Evolutionary conservation across 2,797 vertebrate genomes (phyloP), one percentile per base, ranked within the genome.

Genomic region (Enteromius argenteus): DNA sequence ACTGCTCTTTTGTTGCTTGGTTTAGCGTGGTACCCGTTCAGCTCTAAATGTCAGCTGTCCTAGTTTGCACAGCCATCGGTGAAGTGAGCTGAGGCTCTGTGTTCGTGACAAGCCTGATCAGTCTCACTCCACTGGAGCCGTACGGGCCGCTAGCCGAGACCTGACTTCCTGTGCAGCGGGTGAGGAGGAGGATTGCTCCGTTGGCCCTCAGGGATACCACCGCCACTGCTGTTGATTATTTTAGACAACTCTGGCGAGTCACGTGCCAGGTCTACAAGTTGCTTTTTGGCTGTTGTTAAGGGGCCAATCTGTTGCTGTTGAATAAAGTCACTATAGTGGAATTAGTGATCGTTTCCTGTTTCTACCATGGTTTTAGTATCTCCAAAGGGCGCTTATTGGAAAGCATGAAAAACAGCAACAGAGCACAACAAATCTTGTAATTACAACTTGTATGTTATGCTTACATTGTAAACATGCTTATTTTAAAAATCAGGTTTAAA

Each of bases 111-210:
- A 90, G 91, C 85, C 88, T 88, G 86, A 88, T 82, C 86, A 86
- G 90, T 93, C 90, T 90, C 86, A 87, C 93, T 91, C 90, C 89
- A 89, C 86, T 93, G 90, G 91, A 92, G 89, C 85, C 87, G 83
- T 86, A 85, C 87, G 88, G 89, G 71, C 83, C 80, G 86, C 89
- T 86, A 92, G 92, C 90, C 69, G 89, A 91, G 91, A 91, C 89
- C 92, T 89, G 72, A 91, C 35, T 80, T 69, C 39, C 71, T 39
- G 46, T 77, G 23, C 64, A 80, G 76, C 75, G 79, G 86, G 75
- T 76, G 44, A 49, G 60, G 32, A 76, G 79, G 51, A 67, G 35
- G 23, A 80, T 67, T 62, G 5, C 11, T 4, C 27, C 5, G 39
- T 42, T 23, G 23, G 56, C 77, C 30, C 64, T 53, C 42, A 80